Base-by-base conservation (phyloP, 2,797 vertebrate genomes). In the Austrolebias charrua region DNA sequence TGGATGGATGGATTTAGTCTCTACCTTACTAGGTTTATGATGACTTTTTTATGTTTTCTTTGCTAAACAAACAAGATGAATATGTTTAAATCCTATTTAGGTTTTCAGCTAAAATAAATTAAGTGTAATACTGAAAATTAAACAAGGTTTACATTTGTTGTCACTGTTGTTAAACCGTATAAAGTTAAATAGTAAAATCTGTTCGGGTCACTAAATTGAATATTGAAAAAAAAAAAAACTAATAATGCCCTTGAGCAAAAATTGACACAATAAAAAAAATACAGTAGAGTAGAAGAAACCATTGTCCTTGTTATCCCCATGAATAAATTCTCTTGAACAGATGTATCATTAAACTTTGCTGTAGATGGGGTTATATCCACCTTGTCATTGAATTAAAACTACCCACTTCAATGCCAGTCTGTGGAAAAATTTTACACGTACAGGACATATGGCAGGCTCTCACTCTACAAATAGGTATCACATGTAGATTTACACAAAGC, bases 401-500 rank as follows among this genome's bases (percentile, higher is more conserved):
- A 5, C 24, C 69, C 61, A 69, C 84, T 84, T 79, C 66, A 81
- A 0, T 33, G 54, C 7, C 83, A 85, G 85, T 44, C 67, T 84
- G 87, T 87, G 81, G 66, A 81, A 49, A 89, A 90, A 90, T 63
- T 8, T 63, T n/a, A 71, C 67, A 55, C 80, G 55, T 50, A 24
- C 60, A 51, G 63, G 71, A 86, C 88, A 88, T 88, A 81, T 87
- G 87, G 75, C 15, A 66, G 19, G 44, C 65, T 66, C 79, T 85
- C 72, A 38, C 44, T 73, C 66, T 38, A 33, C 72, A 70, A 66
- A 71, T 81, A 84, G 73, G 45, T 87, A 81, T 87, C 82, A 81
- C 65, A 83, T 83, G 66, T 73, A 76, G 85, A 87, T 89, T 87
- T 75, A 79, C 67, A 75, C 77, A 63, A 65, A 79, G 65, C 74